These are phyloP conservation scores for Plecturocebus donacophilus DNA, from an alignment of 2,113 vertebrate genomes.

Conservation along the genomic window DNA sequence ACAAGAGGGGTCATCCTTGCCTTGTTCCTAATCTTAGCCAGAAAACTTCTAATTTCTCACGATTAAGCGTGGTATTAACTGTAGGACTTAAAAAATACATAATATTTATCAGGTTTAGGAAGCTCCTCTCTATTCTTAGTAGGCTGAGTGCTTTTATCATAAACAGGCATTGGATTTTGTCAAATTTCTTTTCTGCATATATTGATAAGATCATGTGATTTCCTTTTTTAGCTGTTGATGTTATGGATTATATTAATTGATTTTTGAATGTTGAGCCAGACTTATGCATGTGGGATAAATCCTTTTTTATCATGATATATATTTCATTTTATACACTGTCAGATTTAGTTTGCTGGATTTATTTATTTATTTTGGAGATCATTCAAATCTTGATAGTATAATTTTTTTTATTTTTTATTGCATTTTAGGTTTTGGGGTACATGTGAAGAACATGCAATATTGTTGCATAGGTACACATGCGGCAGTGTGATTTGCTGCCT, in stretches of 20 bases:
- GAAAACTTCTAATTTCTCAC: neutral
- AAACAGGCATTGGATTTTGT: neutral
- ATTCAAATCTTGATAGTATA: no score
- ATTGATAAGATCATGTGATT: neutral
- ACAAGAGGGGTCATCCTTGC: neutral
- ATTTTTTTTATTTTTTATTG: no score
- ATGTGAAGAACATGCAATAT: no score
- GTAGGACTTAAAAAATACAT: neutral
- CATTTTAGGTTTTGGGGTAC: no score
- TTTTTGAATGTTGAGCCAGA: neutral
- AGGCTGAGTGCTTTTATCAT: neutral
- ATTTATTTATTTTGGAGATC: no score
- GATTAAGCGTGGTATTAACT: neutral
- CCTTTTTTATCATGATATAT: neutral
- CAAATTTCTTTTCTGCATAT: neutral
- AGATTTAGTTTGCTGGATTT: neutral
- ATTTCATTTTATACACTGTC: neutral
- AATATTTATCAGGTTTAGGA: neutral
- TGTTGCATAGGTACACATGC: no score
- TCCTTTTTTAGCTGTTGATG: neutral
- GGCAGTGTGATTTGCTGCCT: no score
- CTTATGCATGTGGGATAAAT: neutral
- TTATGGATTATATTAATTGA: neutral
- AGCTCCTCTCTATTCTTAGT: neutral
- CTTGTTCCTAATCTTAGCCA: neutral